Base-by-base conservation (phyloP, 2,113 vertebrate genomes). In the Myocastor coypus region DNA sequence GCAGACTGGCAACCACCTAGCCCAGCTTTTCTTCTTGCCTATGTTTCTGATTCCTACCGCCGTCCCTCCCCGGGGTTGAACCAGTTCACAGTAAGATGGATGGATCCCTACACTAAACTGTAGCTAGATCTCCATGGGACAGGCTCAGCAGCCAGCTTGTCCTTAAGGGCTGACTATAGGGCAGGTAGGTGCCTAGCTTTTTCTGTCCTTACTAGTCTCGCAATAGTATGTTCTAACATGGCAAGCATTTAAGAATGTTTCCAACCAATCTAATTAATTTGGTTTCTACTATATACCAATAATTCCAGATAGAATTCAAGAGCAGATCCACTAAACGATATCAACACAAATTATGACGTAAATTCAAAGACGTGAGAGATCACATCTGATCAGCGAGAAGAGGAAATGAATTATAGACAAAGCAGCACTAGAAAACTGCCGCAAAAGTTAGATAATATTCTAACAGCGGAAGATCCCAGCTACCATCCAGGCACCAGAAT, bases 311-410 rank as follows among this genome's bases (percentile, higher is more conserved):
- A 73, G 57, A 85, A 78, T 61, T 89, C 81, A 96, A 94, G 37
- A 92, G 89, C 14, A 52, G 55, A 81, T 80, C 77, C 42, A 85
- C 37, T 73, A 73, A 73, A 26, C 86, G 24, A 90, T 77, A 59
- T 32, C 87, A 85, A 97, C 92, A 90, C n/a, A 93, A 95, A 92
- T 90, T 66, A 92, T 28, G 69, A 40, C 61, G 63, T 81, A 52
- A 92, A 94, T 66, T 82, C 46, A 92, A 40, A 95, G 3, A 46
- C 87, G 34, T 4, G 87, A 69, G 46, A 93, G 34, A 66, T 84
- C 81, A 71, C 69, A 71, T 68, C 64, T 94, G 78, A 94, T 68
- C 71, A 81, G 40, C 90, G 57, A 59, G 78, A 85, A 66, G 57
- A 92, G 59, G 42, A 93, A 95, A 93, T 89, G 66, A 94, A 87